Conservation (phyloP, 2,888 invertebrate species). For the Smittia aterrima region DNA sequence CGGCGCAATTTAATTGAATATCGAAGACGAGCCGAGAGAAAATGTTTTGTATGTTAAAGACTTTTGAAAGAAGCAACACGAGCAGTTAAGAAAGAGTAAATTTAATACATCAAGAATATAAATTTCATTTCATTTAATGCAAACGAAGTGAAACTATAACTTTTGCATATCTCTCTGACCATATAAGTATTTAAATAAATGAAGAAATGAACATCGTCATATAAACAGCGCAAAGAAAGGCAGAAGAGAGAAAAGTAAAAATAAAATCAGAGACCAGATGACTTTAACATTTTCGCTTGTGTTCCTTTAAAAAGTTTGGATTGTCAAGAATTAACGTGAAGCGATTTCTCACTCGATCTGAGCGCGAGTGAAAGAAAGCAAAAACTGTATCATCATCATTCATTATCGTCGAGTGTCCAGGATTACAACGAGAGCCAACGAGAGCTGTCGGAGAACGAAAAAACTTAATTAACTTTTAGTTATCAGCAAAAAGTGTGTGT, state of each 20-base stretch:
- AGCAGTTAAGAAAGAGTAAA: slow-evolving; percentile 34
- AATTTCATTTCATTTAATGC: slow-evolving; percentile 42
- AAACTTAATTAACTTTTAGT: slow-evolving; percentile 30
- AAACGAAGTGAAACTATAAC: slow-evolving; percentile 42
- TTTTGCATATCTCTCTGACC: slow-evolving; percentile 39
- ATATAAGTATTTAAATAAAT: slow-evolving; percentile 37
- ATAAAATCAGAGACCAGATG: slow-evolving; percentile 32
- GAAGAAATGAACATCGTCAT: slow-evolving; percentile 40
- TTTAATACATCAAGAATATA: slow-evolving; percentile 41
- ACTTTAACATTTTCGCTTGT: slow-evolving; percentile 24
- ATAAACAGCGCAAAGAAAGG: slow-evolving; percentile 35
- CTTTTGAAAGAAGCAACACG: neutral
- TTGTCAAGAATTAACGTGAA: slow-evolving; percentile 1
- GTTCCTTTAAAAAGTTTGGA: slow-evolving; percentile 15
- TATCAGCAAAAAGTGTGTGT: slow-evolving; percentile 15
- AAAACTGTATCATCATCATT: slow-evolving; percentile 25
- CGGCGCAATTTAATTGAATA: slow-evolving; percentile 28
- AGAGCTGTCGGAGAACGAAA: neutral
- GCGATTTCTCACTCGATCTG: neutral
- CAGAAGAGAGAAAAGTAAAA: neutral
- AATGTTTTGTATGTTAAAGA: slow-evolving; percentile 37
- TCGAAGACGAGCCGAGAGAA: slow-evolving; percentile 9
- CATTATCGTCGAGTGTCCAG: slow-evolving; percentile 2
- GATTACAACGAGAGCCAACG: neutral
- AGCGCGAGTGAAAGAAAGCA: neutral